A percentile compares a stretch with the other conserved stretches of the same genome.
Conservation (phyloP, 2,888 invertebrate genomes). For the Tachina lurida region DNA sequence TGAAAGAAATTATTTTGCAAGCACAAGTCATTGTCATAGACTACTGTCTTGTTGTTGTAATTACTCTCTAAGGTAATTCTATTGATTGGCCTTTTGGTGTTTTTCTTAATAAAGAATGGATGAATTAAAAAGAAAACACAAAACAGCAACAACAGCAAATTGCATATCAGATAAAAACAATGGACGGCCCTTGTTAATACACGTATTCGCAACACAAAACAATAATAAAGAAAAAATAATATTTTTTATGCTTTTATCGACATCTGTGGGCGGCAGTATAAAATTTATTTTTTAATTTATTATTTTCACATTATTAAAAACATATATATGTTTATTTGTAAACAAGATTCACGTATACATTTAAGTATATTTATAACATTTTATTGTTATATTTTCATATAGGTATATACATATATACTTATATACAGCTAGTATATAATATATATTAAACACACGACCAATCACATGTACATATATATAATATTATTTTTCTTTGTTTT, state of each 20-base stretch:
- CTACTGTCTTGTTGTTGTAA: constrained; percentile 51
- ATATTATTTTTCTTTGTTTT: constrained; percentile 17
- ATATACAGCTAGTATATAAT: too few species aligned
- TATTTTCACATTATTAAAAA: constrained; percentile 14
- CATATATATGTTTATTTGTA: constrained; percentile 10
- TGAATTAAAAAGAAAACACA: constrained; percentile 19
- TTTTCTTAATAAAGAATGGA: constrained; percentile 27
- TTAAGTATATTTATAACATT: constrained; percentile 17
- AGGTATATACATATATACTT: neutral
- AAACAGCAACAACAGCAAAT: constrained; percentile 28
- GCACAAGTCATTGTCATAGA: constrained; percentile 56
- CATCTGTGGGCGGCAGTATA: constrained; percentile 17
- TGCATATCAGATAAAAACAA: constrained; percentile 42
- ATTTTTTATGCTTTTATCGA: neutral
- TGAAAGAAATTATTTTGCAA: constrained; percentile 25
- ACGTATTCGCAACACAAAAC: neutral
- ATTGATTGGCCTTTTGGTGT: constrained; percentile 58
- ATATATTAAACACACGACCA: neutral
- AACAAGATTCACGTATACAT: neutral
- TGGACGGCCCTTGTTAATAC: constrained; percentile 18
- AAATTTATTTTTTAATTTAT: constrained; percentile 6
- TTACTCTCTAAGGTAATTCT: constrained; percentile 68
- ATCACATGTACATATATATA: neutral
- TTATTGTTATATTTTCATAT: constrained; percentile 17
- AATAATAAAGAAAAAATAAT: neutral